Evolutionary conservation across 2,113 vertebrate genomes (phyloP).

Genomic region (Microcebus tavaratra): DNA sequence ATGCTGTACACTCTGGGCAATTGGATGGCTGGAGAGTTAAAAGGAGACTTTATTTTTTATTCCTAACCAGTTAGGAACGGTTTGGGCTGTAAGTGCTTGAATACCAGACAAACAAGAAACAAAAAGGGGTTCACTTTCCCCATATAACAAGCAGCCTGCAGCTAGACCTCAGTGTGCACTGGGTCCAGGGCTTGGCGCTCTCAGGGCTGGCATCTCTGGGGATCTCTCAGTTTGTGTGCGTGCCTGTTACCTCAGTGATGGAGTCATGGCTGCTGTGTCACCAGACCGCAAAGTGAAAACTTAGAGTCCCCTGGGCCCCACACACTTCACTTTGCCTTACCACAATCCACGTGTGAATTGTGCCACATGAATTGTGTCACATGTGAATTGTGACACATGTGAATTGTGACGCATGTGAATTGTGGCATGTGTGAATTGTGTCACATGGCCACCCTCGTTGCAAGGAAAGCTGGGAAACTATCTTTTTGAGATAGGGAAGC

Average conservation of each 20-base stretch:
- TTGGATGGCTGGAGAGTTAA: not conserved
- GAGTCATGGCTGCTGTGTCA: not conserved
- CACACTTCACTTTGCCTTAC: not conserved
- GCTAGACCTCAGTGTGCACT: not conserved
- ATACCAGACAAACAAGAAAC: not conserved
- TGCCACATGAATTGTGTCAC: no score
- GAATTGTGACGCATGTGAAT: no score
- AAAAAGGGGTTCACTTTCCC: not conserved
- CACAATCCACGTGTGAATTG: not conserved
- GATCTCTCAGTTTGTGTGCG: not conserved
- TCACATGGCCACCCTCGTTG: not conserved
- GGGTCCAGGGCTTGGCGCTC: not conserved
- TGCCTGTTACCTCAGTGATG: accelerated
- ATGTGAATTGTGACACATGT: no score
- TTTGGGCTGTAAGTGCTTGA: not conserved
- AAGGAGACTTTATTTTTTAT: not conserved
- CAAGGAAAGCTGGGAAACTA: not conserved
- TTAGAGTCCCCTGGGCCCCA: no score
- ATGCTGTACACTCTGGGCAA: not conserved
- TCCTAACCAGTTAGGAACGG: not conserved
- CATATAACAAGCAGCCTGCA: not conserved
- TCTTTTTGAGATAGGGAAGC: not conserved
- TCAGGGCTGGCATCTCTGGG: not conserved
- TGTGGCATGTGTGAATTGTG: no score
- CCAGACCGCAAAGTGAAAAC: not conserved